Base-by-base conservation (phyloP, 2,888 invertebrate genomes). In the Ecliptopera silaceata region DNA sequence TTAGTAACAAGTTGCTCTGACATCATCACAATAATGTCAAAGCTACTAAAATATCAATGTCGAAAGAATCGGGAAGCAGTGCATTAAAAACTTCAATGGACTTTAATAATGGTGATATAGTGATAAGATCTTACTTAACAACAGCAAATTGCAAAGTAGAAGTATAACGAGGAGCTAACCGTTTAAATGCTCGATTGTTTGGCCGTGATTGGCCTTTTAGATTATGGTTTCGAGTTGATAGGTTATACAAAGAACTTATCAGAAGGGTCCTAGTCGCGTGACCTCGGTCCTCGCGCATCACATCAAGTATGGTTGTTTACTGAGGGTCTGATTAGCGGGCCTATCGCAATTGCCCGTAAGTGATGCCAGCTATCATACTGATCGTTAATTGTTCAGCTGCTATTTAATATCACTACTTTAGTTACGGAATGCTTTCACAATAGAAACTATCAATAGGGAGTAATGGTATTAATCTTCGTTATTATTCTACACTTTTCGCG, bases 321-420 rank as follows among this genome's bases (percentile, higher is more conserved):
- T 11, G 46, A 57, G 32, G 62, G 45, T 50, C 53, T 54, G 61
- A 51, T 63, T 63, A 63, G 61, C 63, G 47, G 44, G 39, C 42
- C 41, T 58, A 45, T 47, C 56, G 48, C 59, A 63, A 65, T 59
- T 51, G 39, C 18, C 42, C 15, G 11, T 32, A 6, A 29, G 44
- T 49, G 38, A 22, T 43, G 31, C 48, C 44, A 44, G 13, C 31
- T 39, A 31, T 11, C 12, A 10, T 18, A 6, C 26, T 43, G 13
- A 1, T 12, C 2, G 29, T 22, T 49, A 22, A 17, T n/a, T n/a
- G 44, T 54, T 34, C 34, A n/a, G 31, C 18, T 15, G 13, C 17
- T 26, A 26, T 47, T 47, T 6, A 1, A 26, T 26, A 6, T n/a
- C n/a, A n/a, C n/a, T n/a, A n/a, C n/a, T n/a, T n/a, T n/a, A n/a